Evolutionary conservation across 2,888 invertebrate species (phyloP).

Genomic region (Balanococcus diminutus): DNA sequence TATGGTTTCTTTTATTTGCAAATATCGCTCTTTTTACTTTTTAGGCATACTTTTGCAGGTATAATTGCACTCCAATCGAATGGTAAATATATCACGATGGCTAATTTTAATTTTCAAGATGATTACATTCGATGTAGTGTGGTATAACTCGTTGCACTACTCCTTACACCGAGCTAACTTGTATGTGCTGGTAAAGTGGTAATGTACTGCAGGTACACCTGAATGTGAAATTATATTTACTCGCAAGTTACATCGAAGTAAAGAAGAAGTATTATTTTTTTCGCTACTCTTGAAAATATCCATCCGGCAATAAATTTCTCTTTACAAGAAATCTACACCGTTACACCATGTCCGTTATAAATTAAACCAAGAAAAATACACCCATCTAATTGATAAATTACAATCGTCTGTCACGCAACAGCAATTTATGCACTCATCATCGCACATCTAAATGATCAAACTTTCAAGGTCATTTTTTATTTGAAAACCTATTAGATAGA

Average conservation of each 20-base stretch:
- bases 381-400: constrained; percentile 38
- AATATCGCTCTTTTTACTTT: too few species aligned
- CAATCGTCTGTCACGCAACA: constrained; percentile 38
- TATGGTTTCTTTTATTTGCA: background rate
- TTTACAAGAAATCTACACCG: constrained; percentile 40
- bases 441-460: constrained; percentile 13
- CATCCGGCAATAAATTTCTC: constrained; percentile 33
- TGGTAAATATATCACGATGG: background rate
- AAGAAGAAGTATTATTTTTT: constrained; percentile 1
- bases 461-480: constrained; percentile 10
- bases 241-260: background rate
- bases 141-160: background rate
- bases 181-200: too few species aligned
- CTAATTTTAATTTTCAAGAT: background rate
- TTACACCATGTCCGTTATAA: constrained; percentile 38
- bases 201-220: background rate
- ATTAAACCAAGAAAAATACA: constrained; percentile 29
- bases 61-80: too few species aligned
- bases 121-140: too few species aligned
- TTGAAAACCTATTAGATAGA: background rate
- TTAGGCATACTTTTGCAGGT: too few species aligned
- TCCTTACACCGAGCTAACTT: background rate
- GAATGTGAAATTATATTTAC: background rate
- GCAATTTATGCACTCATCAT: constrained; percentile 26
- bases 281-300: constrained; percentile 18